phyloP scores from a whole-genome alignment of 2,113 vertebrate species.

The Oreocharis arfaki region DNA sequence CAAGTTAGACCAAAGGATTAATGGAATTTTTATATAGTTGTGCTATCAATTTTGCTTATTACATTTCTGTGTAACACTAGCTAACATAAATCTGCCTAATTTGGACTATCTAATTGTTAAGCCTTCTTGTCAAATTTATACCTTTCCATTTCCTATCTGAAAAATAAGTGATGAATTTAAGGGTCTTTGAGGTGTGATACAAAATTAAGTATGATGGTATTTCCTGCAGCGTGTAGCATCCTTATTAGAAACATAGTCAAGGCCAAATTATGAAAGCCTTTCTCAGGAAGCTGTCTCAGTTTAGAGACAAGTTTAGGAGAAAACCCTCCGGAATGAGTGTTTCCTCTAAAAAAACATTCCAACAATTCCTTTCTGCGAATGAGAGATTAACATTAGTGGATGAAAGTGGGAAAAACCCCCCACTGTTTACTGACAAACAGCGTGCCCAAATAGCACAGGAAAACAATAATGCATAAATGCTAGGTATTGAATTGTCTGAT shows the following conservation, averaged over 20 bases:
- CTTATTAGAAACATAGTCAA: background rate
- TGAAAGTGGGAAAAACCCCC: background rate
- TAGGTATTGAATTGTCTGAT: background rate
- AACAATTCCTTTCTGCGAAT: background rate
- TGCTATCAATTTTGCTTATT: background rate
- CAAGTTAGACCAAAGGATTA: background rate
- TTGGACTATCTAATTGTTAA: background rate
- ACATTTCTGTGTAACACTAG: background rate
- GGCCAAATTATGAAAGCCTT: background rate
- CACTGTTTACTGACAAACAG: background rate
- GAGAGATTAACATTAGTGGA: background rate
- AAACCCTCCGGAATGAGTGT: background rate
- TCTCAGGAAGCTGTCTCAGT: background rate
- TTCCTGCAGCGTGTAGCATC: background rate
- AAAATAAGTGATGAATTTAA: background rate
- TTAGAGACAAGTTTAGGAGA: background rate
- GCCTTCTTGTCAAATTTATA: background rate
- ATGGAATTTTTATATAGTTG: background rate
- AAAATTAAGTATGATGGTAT: background rate
- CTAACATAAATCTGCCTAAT: background rate
- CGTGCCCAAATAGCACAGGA: rapidly evolving
- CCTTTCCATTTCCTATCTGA: background rate
- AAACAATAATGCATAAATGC: background rate
- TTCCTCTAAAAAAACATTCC: background rate
- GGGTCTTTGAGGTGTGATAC: background rate